These are phyloP conservation scores for Dendrolimus houi DNA, from an alignment of 2,888 invertebrate genomes.

Conservation along the genomic window DNA sequence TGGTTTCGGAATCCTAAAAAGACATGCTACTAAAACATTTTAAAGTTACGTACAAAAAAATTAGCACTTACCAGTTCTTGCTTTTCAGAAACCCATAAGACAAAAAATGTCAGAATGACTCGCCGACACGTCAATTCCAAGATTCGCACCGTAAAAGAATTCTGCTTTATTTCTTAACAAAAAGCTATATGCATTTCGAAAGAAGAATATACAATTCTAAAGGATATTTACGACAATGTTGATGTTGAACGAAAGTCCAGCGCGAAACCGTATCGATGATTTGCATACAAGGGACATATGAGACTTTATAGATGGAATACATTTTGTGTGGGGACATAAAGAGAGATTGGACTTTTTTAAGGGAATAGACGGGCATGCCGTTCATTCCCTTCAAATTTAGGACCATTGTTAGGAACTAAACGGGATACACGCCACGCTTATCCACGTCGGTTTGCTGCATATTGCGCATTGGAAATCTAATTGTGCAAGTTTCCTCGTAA, in stretches of 20 bases:
- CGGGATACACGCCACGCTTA: no score
- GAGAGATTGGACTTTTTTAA: no score
- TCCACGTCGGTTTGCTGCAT: no score
- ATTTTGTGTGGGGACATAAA: not conserved
- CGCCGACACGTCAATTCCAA: not conserved
- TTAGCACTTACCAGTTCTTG: not conserved
- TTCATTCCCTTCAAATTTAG: no score
- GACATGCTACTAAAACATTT: not conserved
- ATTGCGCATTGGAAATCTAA: no score
- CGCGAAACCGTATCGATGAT: conserved; percentile 25
- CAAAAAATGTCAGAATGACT: not conserved
- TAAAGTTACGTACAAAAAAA: not conserved
- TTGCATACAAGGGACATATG: conserved; percentile 53
- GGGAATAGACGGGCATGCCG: no score
- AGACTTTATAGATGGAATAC: conserved; percentile 1
- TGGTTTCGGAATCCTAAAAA: no score
- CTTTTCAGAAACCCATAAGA: not conserved
- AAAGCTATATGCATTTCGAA: not conserved
- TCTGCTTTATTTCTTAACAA: not conserved
- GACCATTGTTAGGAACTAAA: no score
- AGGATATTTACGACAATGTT: conserved; percentile 37
- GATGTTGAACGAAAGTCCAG: conserved; percentile 40
- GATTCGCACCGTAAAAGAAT: not conserved
- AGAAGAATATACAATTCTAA: not conserved
- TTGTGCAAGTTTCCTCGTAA: no score